phyloP scores from a whole-genome alignment of 2,113 vertebrate genomes.

The Xenopus laevis region DNA sequence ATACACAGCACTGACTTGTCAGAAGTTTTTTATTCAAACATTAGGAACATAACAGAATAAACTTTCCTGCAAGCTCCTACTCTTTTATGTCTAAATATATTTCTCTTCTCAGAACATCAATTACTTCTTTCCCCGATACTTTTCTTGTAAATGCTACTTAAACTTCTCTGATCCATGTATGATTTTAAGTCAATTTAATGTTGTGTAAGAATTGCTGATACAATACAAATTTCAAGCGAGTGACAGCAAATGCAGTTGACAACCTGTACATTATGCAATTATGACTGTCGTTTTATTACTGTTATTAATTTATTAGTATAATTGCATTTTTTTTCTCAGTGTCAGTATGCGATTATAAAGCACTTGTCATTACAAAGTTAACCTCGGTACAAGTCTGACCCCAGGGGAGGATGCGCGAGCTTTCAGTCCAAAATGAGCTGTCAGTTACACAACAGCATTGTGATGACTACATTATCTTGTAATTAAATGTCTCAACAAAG shows the following conservation, averaged over 20 bases:
- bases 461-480: slow-evolving; percentile 76
- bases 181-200: slow-evolving; percentile 53
- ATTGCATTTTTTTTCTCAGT: slow-evolving; percentile 74
- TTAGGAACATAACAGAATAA: not conserved
- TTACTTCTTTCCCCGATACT: not conserved
- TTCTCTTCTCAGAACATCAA: slow-evolving; percentile 30
- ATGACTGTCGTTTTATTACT: slow-evolving; percentile 76
- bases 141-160: slow-evolving; percentile 24
- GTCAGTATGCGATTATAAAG: slow-evolving; percentile 77
- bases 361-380: slow-evolving; percentile 78
- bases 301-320: slow-evolving; percentile 80
- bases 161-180: slow-evolving; percentile 40
- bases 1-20: not conserved
- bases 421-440: slow-evolving; percentile 77
- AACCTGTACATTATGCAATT: slow-evolving; percentile 75
- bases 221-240: slow-evolving; percentile 67
- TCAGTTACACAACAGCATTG: slow-evolving; percentile 74
- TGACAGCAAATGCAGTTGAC: slow-evolving; percentile 69
- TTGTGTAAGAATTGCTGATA: slow-evolving; percentile 54
- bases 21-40: not conserved
- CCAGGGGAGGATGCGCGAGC: slow-evolving; percentile 64
- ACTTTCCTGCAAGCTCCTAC: slow-evolving; percentile 7
- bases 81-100: slow-evolving; percentile 14
- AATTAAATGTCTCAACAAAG: slow-evolving; percentile 84
- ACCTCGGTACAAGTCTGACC: slow-evolving; percentile 70